Conservation (phyloP, 2,888 invertebrate species). For the Busseola fusca region DNA sequence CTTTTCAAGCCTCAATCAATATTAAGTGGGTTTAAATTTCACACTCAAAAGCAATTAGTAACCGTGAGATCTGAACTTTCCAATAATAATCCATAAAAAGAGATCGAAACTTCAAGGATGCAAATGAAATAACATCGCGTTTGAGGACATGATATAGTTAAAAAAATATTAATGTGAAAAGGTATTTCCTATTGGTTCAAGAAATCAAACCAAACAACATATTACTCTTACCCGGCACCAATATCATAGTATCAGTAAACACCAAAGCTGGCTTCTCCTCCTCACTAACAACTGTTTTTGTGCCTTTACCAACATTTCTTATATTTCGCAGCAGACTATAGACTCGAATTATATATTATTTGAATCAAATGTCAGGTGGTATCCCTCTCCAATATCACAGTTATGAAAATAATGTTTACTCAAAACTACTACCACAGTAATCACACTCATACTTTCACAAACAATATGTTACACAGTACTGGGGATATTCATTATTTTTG, state of each 20-base stretch:
- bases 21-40: conserved; percentile 74
- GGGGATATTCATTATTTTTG: conserved; percentile 48
- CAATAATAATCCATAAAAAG: conserved; percentile 76
- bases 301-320: conserved; percentile 82
- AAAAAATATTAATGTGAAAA: conserved; percentile 89
- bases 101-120: conserved; percentile 81
- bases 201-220: conserved; percentile 80
- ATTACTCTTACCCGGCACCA: conserved; percentile 81
- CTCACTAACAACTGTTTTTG: conserved; percentile 77
- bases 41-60: conserved; percentile 84
- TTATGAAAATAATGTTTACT: conserved; percentile 78
- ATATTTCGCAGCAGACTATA: conserved; percentile 69
- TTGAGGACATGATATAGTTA: conserved; percentile 89
- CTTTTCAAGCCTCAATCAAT: conserved; percentile 68
- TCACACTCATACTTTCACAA: conserved; percentile 74
- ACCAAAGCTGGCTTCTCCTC: conserved; percentile 88
- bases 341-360: conserved; percentile 67
- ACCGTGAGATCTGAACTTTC: conserved; percentile 88
- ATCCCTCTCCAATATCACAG: conserved; percentile 86
- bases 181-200: conserved; percentile 88
- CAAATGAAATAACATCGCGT: conserved; percentile 85
- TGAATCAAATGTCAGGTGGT: conserved; percentile 77
- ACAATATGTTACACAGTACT: conserved; percentile 51
- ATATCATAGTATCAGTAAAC: conserved; percentile 79
- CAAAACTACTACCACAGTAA: conserved; percentile 72